Evolutionary conservation across 2,113 vertebrate genomes (phyloP).

Genomic region (Damaliscus lunatus): DNA sequence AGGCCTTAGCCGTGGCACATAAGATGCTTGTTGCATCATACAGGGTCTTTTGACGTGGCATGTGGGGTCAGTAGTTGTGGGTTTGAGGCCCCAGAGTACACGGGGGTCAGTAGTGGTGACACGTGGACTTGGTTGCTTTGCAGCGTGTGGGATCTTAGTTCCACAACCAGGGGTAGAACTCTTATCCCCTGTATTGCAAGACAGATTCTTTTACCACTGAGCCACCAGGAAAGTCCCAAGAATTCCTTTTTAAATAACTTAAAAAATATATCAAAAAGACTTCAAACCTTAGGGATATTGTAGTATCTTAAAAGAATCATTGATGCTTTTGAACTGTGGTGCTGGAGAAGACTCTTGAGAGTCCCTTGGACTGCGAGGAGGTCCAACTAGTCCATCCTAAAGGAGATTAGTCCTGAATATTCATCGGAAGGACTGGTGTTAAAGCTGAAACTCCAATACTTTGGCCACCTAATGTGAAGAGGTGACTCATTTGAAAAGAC

Average conservation of each 20-base stretch:
- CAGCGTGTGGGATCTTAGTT: not conserved
- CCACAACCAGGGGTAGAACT: not conserved
- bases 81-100: not conserved
- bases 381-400: not conserved
- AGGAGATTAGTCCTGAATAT: not conserved
- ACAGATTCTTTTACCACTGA: not conserved
- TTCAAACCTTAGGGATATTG: conserved; percentile 11
- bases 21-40: not conserved
- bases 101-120: not conserved
- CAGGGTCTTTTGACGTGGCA: not conserved
- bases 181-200: not conserved
- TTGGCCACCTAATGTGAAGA: not conserved
- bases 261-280: not conserved
- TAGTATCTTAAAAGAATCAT: not conserved
- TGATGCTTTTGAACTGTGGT: not conserved
- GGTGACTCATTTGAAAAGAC: not conserved
- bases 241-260: not conserved
- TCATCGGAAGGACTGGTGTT: not conserved
- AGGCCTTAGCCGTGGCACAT: not conserved
- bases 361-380: not conserved
- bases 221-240: not conserved
- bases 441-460: not conserved
- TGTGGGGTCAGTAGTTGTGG: not conserved
- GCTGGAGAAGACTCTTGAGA: not conserved
- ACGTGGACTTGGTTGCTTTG: not conserved